These are phyloP conservation scores for Falcaria lacertinaria DNA, from an alignment of 2,888 invertebrate species.

Conservation along the genomic window DNA sequence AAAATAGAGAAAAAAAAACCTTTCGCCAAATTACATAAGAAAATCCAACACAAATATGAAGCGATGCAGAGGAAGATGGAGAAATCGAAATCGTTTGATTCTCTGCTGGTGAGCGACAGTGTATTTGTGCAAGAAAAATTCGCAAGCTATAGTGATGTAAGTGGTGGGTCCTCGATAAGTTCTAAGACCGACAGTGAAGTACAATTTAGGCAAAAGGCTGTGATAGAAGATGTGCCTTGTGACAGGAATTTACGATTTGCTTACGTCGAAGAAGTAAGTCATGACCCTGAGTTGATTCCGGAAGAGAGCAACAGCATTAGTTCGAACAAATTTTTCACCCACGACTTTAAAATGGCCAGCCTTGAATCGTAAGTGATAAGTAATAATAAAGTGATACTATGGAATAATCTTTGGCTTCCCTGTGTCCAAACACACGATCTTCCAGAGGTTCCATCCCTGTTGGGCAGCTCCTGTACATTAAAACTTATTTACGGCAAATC, in stretches of 20 bases:
- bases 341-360: slow-evolving; percentile 38
- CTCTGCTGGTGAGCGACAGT: slow-evolving; percentile 42
- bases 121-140: slow-evolving; percentile 31
- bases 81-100: slow-evolving; percentile 62
- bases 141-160: slow-evolving; percentile 30
- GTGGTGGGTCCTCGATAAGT: slow-evolving; percentile 16
- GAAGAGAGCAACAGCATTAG: slow-evolving; percentile 29
- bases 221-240: slow-evolving; percentile 36
- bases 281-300: slow-evolving; percentile 29
- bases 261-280: slow-evolving; percentile 31
- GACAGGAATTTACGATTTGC: slow-evolving; percentile 35
- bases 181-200: slow-evolving; percentile 11
- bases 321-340: slow-evolving; percentile 34
- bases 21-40: slow-evolving; percentile 54
- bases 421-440: too few relatives aligned
- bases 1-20: slow-evolving; percentile 36
- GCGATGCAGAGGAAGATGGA: slow-evolving; percentile 62
- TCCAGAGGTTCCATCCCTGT: too few relatives aligned
- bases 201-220: slow-evolving; percentile 22
- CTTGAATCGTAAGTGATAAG: slow-evolving; percentile 66
- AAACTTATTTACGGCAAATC: too few relatives aligned
- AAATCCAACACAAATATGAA: slow-evolving; percentile 58
- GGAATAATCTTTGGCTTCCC: too few relatives aligned
- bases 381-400: too few relatives aligned
- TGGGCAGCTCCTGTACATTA: too few relatives aligned